Evolutionary conservation across 2,888 invertebrate genomes (phyloP), one percentile per base, ranked within the genome.

Genomic region (Sinohyriopsis cumingii): DNA sequence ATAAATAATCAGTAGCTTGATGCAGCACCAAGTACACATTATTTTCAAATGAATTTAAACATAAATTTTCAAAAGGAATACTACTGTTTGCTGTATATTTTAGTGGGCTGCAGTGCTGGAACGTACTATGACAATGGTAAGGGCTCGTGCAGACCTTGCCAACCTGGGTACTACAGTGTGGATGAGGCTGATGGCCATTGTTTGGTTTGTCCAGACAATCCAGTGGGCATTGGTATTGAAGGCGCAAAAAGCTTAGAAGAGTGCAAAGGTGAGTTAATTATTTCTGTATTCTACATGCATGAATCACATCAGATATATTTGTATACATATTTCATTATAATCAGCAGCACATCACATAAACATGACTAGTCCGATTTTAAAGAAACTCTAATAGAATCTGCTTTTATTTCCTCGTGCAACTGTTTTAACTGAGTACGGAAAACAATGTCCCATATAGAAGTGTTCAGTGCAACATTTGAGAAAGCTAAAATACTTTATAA

Each of bases 101-200:
- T 78, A 90, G 90, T 90, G 61, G 85, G 87, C 9, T 90, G 90
- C 77, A 84, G 87, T 33, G 72, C 84, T 54, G 90, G 90, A 5
- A 87, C 85, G 1, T 89, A 84, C 80, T 89, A 84, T 70, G 82
- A 87, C 72, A 67, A 64, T 7, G 74, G 70, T 6, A 64, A 65
- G 9, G 73, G 76, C 15, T 63, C 65, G 18, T 90, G 90, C 78
- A 55, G 76, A 55, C 78, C 81, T 5, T 90, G 90, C 74, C 84
- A 85, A 4, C 76, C 84, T 22, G 89, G 90, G 6, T 88, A 85
- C 6, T 90, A 88, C 77, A 90, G 90, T 76, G 86, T 88, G 65
- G 71, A 78, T 28, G 89, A 89, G 62, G 88, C 86, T 6, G 84
- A 87, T 67, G 65, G 78, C n/a, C 62, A 71, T 28, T 89, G 89